Evolutionary conservation across 2,113 vertebrate genomes (phyloP), one percentile per base, ranked within the genome.

Genomic region (Dissostichus mawsoni): DNA sequence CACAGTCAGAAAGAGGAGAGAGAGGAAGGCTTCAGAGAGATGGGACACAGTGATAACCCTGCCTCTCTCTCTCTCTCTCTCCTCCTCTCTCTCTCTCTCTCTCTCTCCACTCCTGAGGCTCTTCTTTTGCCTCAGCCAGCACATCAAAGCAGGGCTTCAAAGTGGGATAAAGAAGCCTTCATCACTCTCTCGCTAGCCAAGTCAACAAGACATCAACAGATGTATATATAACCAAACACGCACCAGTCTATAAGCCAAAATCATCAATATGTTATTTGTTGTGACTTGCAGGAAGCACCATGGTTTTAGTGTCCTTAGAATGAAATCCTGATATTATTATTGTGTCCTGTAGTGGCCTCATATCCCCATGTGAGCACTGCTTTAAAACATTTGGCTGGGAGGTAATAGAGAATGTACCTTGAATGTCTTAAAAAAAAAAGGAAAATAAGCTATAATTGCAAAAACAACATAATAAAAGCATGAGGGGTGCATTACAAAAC

Each of bases 131-230:
- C 4, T 23, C 13, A 11, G 8, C 45, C 25, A 63, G 68, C 70
- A 82, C 85, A 83, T 90, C 86, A 88, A 88, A 90, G 81, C 29
- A 10, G 36, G 29, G 55, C 80, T 88, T 90, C 81, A 92, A 86
- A 90, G 82, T 75, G 74, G 41, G 57, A 18, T 59, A 58, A 84
- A 84, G 66, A 47, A 70, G 69, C 80, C 74, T 87, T 88, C 76
- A 85, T 81, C 75, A 62, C 44, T 69, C 59, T 36, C 51, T 58
- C 51, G 41, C 69, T 41, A 41, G 16, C 7, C 12, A 47, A 77
- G 51, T 83, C 64, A 83, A 65, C 36, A 67, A 78, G 64, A 29
- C 51, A 83, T 53, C 20, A 51, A n/a, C 20, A 18, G 0, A 69
- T 11, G 36, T 41, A 63, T 33, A 77, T 16, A 52, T 17, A 25